Conservation (phyloP, 1,140 invertebrate genomes). For the Cotesia typhae region DNA sequence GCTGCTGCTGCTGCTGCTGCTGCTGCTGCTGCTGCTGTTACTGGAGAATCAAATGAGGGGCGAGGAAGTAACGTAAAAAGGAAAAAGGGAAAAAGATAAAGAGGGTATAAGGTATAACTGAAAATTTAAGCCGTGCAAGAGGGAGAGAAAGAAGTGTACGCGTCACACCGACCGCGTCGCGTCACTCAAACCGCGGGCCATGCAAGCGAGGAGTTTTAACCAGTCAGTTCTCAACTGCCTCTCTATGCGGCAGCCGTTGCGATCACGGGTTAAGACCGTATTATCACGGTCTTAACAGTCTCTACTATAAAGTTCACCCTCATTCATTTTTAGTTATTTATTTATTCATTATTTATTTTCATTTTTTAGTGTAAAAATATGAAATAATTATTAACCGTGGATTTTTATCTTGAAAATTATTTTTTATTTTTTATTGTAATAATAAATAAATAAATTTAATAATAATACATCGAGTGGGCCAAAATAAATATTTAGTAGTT, state of each 20-base stretch:
- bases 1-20: conserved; percentile 1
- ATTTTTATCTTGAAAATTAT: no score
- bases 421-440: no score
- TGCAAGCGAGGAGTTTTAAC: conserved; percentile 41
- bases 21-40: neutral
- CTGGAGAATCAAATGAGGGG: conserved; percentile 19
- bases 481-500: neutral
- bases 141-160: conserved; percentile 48
- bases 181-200: conserved; percentile 53
- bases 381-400: neutral
- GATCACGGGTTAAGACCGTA: conserved; percentile 53
- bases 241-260: conserved; percentile 60
- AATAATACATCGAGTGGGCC: neutral
- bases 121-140: conserved; percentile 35
- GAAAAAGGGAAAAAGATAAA: conserved; percentile 27
- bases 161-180: conserved; percentile 61
- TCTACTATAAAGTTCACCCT: conserved; percentile 35
- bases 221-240: conserved; percentile 69
- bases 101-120: conserved; percentile 6
- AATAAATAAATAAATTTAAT: no score
- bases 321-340: conserved; percentile 5
- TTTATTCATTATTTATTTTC: neutral
- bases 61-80: conserved; percentile 3
- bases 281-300: conserved; percentile 56
- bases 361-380: neutral